Percentiles rank a stretch among this genome's conserved stretches.
Evolutionary conservation across 2,888 invertebrate species (phyloP).

Genomic region (Andrena dorsata): DNA sequence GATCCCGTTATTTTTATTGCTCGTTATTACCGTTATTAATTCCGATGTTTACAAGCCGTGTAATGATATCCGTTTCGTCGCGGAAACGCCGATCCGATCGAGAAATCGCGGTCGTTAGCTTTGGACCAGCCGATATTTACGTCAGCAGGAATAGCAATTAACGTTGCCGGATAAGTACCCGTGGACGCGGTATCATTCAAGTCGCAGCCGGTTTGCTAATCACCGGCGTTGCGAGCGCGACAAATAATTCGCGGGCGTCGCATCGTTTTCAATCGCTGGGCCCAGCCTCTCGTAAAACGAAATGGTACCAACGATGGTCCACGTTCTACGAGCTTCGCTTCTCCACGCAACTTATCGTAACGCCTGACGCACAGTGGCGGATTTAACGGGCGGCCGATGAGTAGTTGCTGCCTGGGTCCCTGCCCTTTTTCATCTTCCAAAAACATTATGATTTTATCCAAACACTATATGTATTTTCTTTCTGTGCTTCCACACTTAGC

Average conservation of each 20-base stretch:
- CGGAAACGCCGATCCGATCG: constrained; percentile 23
- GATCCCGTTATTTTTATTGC: constrained; percentile 29
- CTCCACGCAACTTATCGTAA: neutral
- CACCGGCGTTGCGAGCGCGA: constrained; percentile 32
- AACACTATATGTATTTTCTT: too few species aligned
- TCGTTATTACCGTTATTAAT: constrained; percentile 18
- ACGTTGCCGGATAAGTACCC: constrained; percentile 13
- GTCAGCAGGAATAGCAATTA: constrained; percentile 30
- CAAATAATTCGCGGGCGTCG: constrained; percentile 47
- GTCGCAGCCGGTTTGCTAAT: neutral
- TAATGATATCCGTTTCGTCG: neutral
- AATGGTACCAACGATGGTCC: constrained; percentile 5
- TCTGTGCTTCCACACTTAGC: too few species aligned
- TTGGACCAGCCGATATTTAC: constrained; percentile 5
- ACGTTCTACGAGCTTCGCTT: neutral
- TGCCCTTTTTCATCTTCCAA: too few species aligned
- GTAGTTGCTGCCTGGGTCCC: too few species aligned
- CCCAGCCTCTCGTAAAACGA: constrained; percentile 44
- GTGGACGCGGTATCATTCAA: constrained; percentile 2
- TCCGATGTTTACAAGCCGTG: constrained; percentile 1
- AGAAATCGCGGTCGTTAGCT: constrained; percentile 7
- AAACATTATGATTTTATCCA: too few species aligned
- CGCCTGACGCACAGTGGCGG: too few species aligned
- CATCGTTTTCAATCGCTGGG: constrained; percentile 15
- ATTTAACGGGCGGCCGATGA: too few species aligned